Base-by-base conservation (phyloP, 2,113 vertebrate genomes). In the Sakesphorus luctuosus region DNA sequence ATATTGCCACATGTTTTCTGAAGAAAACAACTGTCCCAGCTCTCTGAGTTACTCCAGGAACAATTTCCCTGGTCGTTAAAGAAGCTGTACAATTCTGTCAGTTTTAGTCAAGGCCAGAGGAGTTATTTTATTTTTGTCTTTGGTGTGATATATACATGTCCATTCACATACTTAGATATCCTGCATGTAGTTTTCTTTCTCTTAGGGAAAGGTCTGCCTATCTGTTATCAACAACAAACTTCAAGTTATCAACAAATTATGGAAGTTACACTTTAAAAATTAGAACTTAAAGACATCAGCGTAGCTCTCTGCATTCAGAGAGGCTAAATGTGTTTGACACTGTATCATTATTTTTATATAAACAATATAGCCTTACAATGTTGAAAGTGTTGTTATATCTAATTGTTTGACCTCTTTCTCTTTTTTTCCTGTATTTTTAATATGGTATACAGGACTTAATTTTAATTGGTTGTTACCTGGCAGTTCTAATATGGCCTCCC, bases 391-490 rank as follows among this genome's bases (percentile, higher is more conserved):
- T 85, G 59, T 93, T 94, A 71, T 52, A 82, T 25, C 49, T 90
- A 84, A 87, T 94, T 93, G 72, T 61, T 63, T 95, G 66, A 83
- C 62, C 31, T 67, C 4, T 74, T 69, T 80, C 65, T 28, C 4
- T 24, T 40, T 10, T 26, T 33, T 6, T 47, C 9, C 10, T 18
- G 13, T 46, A 40, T 83, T 68, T 58, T 33, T 3, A 19, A 33
- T 55, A 55, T 47, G 18, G 14, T 90, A 55, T 65, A 84, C 16
- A 90, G 44, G 20, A 75, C 73, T 91, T 94, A 18, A 40, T 91
- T 94, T 94, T 97, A 97, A 96, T 93, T 94, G 71, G 36, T 66
- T 90, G 20, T 83, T 96, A 80, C 79, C 43, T 43, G 65, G 18
- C 29, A 66, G 5, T 79, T 95, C 73, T 87, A 19, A 63, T 63